Evolutionary conservation across 2,888 invertebrate species (phyloP).

Genomic region (Drosophila merina): DNA sequence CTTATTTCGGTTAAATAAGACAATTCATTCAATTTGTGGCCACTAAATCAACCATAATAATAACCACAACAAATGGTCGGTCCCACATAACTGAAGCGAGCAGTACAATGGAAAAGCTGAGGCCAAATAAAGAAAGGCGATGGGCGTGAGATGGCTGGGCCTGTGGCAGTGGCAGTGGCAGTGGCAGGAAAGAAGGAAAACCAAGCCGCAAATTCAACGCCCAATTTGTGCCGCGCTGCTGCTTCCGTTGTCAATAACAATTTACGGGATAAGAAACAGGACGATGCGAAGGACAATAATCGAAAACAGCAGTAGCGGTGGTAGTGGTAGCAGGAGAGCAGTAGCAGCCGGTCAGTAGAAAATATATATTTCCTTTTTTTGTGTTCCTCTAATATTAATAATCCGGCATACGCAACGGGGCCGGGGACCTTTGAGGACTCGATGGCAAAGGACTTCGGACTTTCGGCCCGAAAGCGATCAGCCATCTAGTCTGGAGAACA

Average conservation of each 20-base stretch:
- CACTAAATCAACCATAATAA: constrained; percentile 79
- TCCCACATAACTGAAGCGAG: constrained; percentile 27
- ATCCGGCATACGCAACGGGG: constrained; percentile 67
- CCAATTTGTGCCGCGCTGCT: constrained; percentile 78
- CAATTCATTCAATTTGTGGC: constrained; percentile 79
- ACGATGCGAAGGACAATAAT: constrained; percentile 68
- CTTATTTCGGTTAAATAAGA: constrained; percentile 77
- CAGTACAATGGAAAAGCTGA: constrained; percentile 27
- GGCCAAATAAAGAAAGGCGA: constrained; percentile 19
- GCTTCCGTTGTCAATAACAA: constrained; percentile 81
- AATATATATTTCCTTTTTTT: constrained; percentile 62
- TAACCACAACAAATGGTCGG: constrained; percentile 74
- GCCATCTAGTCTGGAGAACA: constrained; percentile 49
- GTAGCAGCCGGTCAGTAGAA: constrained; percentile 78
- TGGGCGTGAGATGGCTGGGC: constrained; percentile 10
- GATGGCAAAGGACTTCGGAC: constrained; percentile 6
- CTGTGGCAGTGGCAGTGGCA: no score
- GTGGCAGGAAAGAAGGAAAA: constrained; percentile 45
- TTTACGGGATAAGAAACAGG: constrained; percentile 61
- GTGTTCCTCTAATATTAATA: constrained; percentile 73
- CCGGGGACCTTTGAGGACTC: constrained; percentile 26
- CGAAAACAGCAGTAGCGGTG: constrained; percentile 70
- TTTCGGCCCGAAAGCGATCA: constrained; percentile 33
- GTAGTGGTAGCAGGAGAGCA: constrained; percentile 56
- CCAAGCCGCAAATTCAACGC: constrained; percentile 76